These are phyloP conservation scores for Harpagifer antarcticus DNA, from an alignment of 2,797 vertebrate species.

Conservation along the genomic window DNA sequence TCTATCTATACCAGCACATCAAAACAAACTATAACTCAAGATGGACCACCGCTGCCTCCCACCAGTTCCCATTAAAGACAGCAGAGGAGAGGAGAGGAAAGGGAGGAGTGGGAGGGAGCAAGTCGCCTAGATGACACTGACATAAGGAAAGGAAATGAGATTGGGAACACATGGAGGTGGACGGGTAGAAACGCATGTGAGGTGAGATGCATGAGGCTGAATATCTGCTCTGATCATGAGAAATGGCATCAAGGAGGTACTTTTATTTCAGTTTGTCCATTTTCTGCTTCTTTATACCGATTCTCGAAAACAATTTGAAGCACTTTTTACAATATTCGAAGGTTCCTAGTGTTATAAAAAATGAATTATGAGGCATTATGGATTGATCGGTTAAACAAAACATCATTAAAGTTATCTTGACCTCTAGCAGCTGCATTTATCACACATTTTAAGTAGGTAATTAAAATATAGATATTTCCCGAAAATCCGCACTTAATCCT, in stretches of 20 bases:
- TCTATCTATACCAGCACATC: constrained; percentile 75
- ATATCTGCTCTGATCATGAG: constrained; percentile 59
- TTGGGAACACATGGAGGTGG: constrained; percentile 33
- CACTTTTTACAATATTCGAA: too few relatives aligned
- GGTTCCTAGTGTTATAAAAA: constrained; percentile 8
- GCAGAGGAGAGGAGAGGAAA: constrained; percentile 10
- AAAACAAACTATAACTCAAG: constrained; percentile 85
- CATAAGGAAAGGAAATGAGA: constrained; percentile 66
- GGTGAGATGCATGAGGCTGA: constrained; percentile 37
- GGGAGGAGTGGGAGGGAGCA: constrained; percentile 55
- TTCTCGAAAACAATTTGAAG: too few relatives aligned
- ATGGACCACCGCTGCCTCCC: constrained; percentile 64
- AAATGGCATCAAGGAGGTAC: not conserved
- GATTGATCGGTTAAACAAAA: too few relatives aligned
- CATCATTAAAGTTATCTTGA: too few relatives aligned
- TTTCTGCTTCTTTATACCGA: too few relatives aligned
- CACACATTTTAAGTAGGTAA: too few relatives aligned
- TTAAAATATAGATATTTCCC: too few relatives aligned
- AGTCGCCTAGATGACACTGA: constrained; percentile 65
- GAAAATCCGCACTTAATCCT: too few relatives aligned
- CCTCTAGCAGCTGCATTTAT: too few relatives aligned
- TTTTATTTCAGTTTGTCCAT: too few relatives aligned
- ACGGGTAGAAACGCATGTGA: not conserved
- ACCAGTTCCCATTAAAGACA: constrained; percentile 71
- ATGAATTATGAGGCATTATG: not conserved